Conservation (phyloP, 2,797 vertebrate genomes). For the Paedocypris micromegethes region DNA sequence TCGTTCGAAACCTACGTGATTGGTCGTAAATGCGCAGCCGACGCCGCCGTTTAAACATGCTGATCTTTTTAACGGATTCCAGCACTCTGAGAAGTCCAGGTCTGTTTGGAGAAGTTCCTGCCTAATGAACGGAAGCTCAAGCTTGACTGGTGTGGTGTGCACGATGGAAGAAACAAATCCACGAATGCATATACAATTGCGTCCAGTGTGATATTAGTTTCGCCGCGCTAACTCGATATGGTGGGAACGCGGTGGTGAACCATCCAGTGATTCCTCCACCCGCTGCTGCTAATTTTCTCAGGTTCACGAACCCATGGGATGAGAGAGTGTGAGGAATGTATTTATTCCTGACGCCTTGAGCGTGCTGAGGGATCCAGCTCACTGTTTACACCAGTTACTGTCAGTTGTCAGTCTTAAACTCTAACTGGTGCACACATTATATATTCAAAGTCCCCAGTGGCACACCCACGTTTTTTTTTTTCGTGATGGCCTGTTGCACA, state of each 20-base stretch:
- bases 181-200: conserved; percentile 13
- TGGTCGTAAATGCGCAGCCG: conserved; percentile 1
- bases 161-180: conserved; percentile 9
- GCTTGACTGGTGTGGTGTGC: not conserved
- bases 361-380: conserved; percentile 7
- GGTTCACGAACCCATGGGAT: conserved; percentile 9
- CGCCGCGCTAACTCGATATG: conserved; percentile 1
- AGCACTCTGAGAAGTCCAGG: conserved; percentile 3
- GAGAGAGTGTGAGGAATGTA: conserved; percentile 7
- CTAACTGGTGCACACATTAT: conserved; percentile 57
- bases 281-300: conserved; percentile 8
- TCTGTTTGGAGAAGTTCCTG: conserved; percentile 7
- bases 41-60: not conserved
- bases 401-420: conserved; percentile 23
- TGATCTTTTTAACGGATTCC: conserved; percentile 12
- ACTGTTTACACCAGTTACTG: conserved; percentile 14
- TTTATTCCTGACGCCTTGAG: conserved; percentile 14
- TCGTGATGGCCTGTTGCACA: not conserved
- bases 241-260: conserved; percentile 3
- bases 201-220: conserved; percentile 4
- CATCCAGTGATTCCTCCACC: conserved; percentile 11
- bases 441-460: not conserved
- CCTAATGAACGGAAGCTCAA: not conserved
- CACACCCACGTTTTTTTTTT: not conserved
- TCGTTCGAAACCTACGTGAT: not conserved